Evolutionary conservation across 2,888 invertebrate species (phyloP).

Genomic region (Dolichomitus sp.): DNA sequence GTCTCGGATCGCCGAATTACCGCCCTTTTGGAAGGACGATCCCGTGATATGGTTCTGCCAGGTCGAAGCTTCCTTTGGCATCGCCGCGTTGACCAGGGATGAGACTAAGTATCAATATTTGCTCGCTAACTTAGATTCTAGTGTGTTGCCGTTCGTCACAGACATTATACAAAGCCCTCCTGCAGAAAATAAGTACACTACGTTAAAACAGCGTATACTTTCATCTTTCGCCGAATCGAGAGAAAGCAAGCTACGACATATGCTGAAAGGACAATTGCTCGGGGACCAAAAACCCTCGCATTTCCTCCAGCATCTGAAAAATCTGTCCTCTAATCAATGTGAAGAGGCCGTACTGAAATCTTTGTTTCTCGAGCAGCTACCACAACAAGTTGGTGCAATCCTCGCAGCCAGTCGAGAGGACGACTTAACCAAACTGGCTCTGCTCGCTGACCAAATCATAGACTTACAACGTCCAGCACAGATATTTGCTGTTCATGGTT

Average conservation of each 20-base stretch:
- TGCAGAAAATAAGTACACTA: not conserved
- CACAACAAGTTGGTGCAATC: conserved; percentile 11
- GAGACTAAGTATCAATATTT: conserved; percentile 43
- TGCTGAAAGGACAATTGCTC: conserved; percentile 34
- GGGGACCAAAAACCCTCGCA: conserved; percentile 49
- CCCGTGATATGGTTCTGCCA: conserved; percentile 17
- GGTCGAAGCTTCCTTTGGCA: conserved; percentile 25
- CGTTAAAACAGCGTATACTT: not conserved
- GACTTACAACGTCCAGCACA: too few relatives aligned
- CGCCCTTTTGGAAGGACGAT: conserved; percentile 36
- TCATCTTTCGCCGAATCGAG: not conserved
- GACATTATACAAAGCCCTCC: conserved; percentile 43
- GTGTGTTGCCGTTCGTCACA: conserved; percentile 21
- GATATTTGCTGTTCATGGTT: too few relatives aligned
- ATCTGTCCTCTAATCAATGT: not conserved
- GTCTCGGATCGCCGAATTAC: conserved; percentile 32
- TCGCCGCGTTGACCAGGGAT: conserved; percentile 12
- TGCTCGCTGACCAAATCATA: too few relatives aligned
- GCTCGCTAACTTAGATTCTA: conserved; percentile 35
- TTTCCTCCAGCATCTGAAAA: conserved; percentile 39
- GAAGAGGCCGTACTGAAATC: conserved; percentile 21
- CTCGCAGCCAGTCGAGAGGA: conserved; percentile 9
- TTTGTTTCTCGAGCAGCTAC: conserved; percentile 30
- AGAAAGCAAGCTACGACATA: conserved; percentile 20
- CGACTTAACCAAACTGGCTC: conserved; percentile 1